Evolutionary conservation across 2,113 vertebrate species (phyloP).

Genomic region (Riparia riparia): DNA sequence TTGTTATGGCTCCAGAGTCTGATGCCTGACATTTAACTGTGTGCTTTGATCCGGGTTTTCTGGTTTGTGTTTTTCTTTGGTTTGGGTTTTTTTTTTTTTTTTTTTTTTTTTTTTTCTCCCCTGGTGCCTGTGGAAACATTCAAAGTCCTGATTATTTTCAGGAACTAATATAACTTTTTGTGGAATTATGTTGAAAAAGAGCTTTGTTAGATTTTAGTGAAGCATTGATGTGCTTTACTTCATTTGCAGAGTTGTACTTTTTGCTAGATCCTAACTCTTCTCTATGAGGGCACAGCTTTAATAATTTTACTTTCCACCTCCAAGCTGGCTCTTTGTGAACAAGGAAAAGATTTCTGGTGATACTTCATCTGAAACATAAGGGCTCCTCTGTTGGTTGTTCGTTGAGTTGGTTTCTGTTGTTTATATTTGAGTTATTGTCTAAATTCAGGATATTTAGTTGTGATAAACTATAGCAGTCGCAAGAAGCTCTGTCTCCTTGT

Average conservation of each 20-base stretch:
- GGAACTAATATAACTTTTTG: not conserved
- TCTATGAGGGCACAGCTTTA: not conserved
- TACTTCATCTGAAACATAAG: not conserved
- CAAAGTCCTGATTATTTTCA: not conserved
- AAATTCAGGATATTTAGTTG: not conserved
- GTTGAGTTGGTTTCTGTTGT: not conserved
- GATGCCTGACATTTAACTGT: not conserved
- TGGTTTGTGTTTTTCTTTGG: not conserved
- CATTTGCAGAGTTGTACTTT: not conserved
- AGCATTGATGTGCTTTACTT: not conserved
- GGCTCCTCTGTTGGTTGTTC: not conserved
- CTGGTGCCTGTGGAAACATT: not conserved
- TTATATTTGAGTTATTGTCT: not conserved
- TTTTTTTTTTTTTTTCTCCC: not conserved
- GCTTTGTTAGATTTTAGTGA: not conserved
- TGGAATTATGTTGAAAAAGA: not conserved
- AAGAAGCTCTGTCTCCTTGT: not conserved
- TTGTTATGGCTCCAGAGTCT: constrained; percentile 49
- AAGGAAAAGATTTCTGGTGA: not conserved
- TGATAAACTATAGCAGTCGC: not conserved
- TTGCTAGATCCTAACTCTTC: not conserved
- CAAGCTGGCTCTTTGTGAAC: not conserved
- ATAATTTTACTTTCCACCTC: not conserved
- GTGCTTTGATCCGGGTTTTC: not conserved
- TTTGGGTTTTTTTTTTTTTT: not conserved